Base-by-base conservation (phyloP, 2,797 vertebrate genomes). In the Anguilla obscura region DNA sequence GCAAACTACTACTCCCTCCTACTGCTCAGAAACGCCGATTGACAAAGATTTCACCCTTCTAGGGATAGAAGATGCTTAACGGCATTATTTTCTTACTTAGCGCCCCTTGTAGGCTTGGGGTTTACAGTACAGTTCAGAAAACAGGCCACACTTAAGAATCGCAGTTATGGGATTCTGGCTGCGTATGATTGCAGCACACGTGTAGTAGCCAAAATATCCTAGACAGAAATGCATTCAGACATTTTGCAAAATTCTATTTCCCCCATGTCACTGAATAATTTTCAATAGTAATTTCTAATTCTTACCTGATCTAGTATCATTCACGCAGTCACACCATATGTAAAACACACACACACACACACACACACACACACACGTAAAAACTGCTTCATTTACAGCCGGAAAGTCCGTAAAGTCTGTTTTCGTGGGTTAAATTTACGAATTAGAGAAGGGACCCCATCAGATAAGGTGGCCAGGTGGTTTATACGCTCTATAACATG, bases 31-130 rank as follows among this genome's bases (percentile, higher is more conserved):
- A 92, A 93, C 91, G 90, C 92, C 50, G 76, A 88, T n/a, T 33
- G 66, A 84, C 90, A 85, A 91, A 95, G 94, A 93, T 94, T 94
- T 95, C 92, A 94, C 24, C 45, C 79, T 82, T 45, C 50, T 10
- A 45, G 45, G 79, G 45, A 76, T 76, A 48, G 74, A 6, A 3
- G 5, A 50, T 24, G 45, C 21, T n/a, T 18, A n/a, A 6, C 21
- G 79, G 86, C 90, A 86, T 54, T 40, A 83, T 85, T 88, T 88
- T n/a, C 88, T 85, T 74, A 87, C 88, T 56, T 90, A 85, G 58
- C 91, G 92, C 94, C 69, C 2, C 90, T 93, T 93, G 89, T 3
- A 88, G 92, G 89, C 8, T 21, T 24, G 95, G 95, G 95, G 94
- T 63, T 79, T 1, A 74, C 76, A 56, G n/a, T 52, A 27, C 86